These are phyloP conservation scores for Rutilus rutilus DNA, from an alignment of 2,113 vertebrate genomes.

Conservation along the genomic window DNA sequence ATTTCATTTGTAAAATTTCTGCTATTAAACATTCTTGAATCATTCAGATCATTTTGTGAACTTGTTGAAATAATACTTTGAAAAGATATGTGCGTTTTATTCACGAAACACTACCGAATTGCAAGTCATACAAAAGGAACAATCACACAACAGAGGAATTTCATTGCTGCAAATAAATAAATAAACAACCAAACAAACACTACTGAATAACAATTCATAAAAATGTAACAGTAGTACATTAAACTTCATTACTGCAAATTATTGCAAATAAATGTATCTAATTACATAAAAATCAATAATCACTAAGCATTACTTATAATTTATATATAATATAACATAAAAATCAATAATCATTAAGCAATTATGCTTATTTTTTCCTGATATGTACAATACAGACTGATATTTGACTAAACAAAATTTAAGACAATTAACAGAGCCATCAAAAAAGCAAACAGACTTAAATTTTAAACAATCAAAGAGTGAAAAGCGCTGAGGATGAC, in stretches of 20 bases:
- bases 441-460: not conserved
- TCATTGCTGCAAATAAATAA: not conserved
- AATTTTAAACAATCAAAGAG: not conserved
- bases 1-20: not conserved
- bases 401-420: not conserved
- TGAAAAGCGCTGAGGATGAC: not conserved
- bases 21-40: not conserved
- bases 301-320: no score
- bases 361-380: not conserved
- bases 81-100: not conserved
- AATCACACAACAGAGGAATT: not conserved
- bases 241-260: not conserved
- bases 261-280: not conserved
- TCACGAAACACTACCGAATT: not conserved
- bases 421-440: not conserved
- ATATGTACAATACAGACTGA: not conserved
- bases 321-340: no score
- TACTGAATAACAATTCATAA: not conserved
- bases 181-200: not conserved
- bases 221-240: not conserved
- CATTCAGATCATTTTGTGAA: not conserved
- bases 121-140: not conserved
- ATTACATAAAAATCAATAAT: not conserved
- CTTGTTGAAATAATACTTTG: not conserved
- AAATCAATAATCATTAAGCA: not conserved